phyloP scores from a whole-genome alignment of 2,797 vertebrate genomes.

The Hemitrygon akajei region DNA sequence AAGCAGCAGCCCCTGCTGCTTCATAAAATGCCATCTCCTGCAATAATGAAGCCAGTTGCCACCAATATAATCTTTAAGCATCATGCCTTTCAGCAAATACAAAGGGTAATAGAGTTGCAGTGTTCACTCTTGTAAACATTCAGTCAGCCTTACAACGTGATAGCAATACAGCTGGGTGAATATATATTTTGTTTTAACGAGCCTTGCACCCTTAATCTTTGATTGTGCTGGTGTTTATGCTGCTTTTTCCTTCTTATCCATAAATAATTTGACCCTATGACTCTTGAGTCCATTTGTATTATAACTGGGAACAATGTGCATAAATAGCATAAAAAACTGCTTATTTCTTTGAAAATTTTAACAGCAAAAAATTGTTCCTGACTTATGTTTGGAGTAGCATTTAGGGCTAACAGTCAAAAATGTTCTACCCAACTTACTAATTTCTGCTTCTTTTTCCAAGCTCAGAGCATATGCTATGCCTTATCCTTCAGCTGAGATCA shows the following conservation, averaged over 20 bases:
- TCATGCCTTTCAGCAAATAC: not conserved
- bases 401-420: not conserved
- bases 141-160: not conserved
- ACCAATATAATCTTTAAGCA: slow-evolving; percentile 35
- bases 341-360: not conserved
- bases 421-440: not conserved
- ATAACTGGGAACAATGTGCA: not conserved
- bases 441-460: not conserved
- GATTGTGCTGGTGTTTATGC: not conserved
- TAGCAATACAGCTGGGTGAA: not conserved
- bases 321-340: not conserved
- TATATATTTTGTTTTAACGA: slow-evolving; percentile 2
- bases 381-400: not conserved
- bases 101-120: slow-evolving; percentile 39
- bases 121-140: slow-evolving; percentile 36
- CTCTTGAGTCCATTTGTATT: not conserved
- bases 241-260: not conserved
- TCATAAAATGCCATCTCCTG: slow-evolving; percentile 39
- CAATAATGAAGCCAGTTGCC: slow-evolving; percentile 30
- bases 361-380: not conserved
- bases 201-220: not conserved
- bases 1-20: not conserved
- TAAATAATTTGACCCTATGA: not conserved
- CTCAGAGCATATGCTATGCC: not conserved
- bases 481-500: not conserved